Conservation (phyloP, 2,113 vertebrate species). For the Scytalopus superciliaris region DNA sequence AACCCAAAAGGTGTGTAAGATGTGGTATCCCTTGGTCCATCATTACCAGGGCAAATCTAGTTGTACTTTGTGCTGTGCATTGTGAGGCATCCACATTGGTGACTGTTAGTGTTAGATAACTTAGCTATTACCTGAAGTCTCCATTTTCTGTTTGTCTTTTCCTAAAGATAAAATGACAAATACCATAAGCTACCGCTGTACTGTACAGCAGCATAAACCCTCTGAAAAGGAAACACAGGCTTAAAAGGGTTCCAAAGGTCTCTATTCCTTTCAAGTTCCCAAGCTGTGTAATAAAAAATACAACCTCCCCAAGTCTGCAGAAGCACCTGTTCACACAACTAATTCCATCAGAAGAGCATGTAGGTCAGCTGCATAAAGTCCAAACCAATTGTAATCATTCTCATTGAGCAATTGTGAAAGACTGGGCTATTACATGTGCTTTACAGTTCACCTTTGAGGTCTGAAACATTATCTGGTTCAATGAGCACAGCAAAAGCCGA, state of each 20-base stretch:
- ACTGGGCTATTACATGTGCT: background rate
- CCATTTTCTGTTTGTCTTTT: constrained; percentile 57
- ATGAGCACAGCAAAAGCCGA: fast-evolving
- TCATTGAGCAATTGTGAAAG: background rate
- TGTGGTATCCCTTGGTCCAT: background rate
- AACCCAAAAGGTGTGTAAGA: background rate
- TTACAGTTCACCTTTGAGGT: background rate
- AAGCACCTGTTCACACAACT: background rate
- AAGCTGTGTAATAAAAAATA: background rate
- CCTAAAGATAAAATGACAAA: constrained; percentile 67
- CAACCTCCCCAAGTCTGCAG: fast-evolving
- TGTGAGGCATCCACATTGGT: background rate
- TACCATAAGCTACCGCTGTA: background rate
- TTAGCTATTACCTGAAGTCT: constrained; percentile 66
- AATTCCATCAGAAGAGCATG: fast-evolving
- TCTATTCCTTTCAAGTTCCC: background rate
- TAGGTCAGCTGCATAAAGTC: background rate
- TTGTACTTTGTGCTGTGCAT: background rate
- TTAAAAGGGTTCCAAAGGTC: background rate
- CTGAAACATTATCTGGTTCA: background rate
- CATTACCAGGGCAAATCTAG: background rate
- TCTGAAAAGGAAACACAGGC: background rate
- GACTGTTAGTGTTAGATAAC: constrained; percentile 27
- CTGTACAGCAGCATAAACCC: background rate
- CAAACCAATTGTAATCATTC: background rate